Evolutionary conservation across 1,140 invertebrate species (phyloP).

Genomic region (Brachionus manjavacas): DNA sequence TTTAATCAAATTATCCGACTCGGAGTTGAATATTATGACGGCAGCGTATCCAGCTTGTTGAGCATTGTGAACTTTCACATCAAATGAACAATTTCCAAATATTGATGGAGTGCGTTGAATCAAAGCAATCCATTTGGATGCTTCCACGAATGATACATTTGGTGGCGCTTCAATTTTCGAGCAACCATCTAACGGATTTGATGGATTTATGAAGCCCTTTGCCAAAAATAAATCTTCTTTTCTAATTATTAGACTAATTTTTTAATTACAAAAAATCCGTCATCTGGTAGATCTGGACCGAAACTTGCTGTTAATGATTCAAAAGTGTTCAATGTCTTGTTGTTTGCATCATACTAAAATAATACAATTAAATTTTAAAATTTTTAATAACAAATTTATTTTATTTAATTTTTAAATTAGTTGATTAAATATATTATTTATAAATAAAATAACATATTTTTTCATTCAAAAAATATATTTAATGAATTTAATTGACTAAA

Average conservation of each 20-base stretch:
- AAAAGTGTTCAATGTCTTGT: slow-evolving; percentile 12
- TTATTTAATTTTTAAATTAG: neutral
- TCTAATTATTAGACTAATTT: neutral
- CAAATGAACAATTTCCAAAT: slow-evolving; percentile 40
- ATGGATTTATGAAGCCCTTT: slow-evolving; percentile 20
- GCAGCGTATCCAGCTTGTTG: slow-evolving; percentile 35
- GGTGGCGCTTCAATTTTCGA: slow-evolving; percentile 22
- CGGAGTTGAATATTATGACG: slow-evolving; percentile 34
- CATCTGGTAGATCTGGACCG: slow-evolving; percentile 14
- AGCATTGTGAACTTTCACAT: slow-evolving; percentile 40
- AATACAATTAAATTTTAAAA: neutral
- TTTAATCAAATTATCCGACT: slow-evolving; percentile 9
- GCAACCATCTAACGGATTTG: neutral
- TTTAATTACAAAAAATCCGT: slow-evolving; percentile 21
- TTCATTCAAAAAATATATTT: neutral
- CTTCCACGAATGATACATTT: slow-evolving; percentile 7
- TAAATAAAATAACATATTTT: neutral
- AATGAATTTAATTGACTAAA: no score
- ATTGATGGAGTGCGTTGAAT: slow-evolving; percentile 31
- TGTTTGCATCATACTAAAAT: slow-evolving; percentile 11
- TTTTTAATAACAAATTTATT: no score
- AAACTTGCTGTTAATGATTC: slow-evolving; percentile 7
- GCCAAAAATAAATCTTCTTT: neutral
- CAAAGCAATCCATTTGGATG: slow-evolving; percentile 12
- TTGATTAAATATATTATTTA: no score